Conservation (phyloP, 2,888 invertebrate genomes). For the Ophraella communa region DNA sequence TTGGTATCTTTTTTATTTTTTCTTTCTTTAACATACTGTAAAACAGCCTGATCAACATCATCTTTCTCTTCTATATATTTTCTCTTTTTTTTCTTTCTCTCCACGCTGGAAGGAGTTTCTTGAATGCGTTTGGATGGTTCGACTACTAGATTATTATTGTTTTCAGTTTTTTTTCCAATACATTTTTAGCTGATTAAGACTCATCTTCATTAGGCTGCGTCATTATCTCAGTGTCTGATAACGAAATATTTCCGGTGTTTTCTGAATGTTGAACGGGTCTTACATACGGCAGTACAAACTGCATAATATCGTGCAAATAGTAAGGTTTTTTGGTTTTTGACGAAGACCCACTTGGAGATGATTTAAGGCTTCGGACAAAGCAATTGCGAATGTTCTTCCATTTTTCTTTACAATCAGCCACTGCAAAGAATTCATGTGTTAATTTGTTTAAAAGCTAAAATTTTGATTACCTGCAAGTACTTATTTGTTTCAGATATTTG, state of each 20-base stretch:
- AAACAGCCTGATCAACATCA: background rate
- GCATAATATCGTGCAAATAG: slow-evolving; percentile 5
- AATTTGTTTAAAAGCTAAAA: background rate
- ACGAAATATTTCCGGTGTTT: slow-evolving; percentile 1
- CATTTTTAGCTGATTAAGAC: background rate
- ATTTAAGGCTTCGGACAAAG: slow-evolving; percentile 12
- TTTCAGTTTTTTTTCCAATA: background rate
- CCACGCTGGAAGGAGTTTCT: background rate
- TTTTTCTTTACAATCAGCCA: slow-evolving; percentile 1
- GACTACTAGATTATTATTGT: background rate
- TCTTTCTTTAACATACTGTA: background rate
- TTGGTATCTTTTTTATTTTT: background rate
- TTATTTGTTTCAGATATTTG: slow-evolving; percentile 9
- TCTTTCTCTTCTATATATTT: background rate
- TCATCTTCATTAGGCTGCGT: slow-evolving; percentile 2
- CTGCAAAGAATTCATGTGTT: background rate
- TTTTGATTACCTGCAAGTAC: background rate
- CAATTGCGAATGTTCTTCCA: background rate
- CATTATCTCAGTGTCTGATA: background rate
- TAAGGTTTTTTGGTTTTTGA: slow-evolving; percentile 9
- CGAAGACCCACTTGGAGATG: slow-evolving; percentile 3
- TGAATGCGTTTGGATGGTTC: background rate
- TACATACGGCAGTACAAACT: slow-evolving; percentile 4
- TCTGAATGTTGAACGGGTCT: slow-evolving; percentile 2
- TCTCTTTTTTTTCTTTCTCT: background rate